Conservation (phyloP, 2,888 invertebrate genomes). For the Eupeodes latifasciatus region DNA sequence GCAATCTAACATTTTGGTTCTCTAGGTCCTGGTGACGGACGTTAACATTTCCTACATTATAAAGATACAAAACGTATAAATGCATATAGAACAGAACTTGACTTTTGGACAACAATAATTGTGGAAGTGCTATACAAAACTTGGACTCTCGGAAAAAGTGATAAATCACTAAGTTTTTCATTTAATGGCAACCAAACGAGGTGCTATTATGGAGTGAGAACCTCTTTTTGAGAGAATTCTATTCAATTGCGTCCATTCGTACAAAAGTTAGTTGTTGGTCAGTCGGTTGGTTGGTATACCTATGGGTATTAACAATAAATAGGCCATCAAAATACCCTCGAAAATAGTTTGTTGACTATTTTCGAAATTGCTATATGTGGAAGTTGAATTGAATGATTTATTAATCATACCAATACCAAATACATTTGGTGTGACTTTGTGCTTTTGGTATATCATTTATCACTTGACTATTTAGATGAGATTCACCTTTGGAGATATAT, state of each 20-base stretch:
- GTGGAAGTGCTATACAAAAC: neutral
- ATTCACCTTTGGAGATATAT: conserved; percentile 42
- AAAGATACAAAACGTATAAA: too few species aligned
- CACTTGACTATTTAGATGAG: conserved; percentile 27
- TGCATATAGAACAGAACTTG: neutral
- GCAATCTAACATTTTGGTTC: neutral
- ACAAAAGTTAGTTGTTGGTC: neutral
- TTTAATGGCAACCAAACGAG: neutral
- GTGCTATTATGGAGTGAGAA: neutral
- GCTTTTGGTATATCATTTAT: conserved; percentile 48
- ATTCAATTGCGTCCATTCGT: conserved; percentile 1
- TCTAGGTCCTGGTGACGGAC: conserved; percentile 6
- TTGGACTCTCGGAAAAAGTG: neutral
- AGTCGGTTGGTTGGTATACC: too few species aligned
- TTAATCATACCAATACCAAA: neutral
- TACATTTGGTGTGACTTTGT: conserved; percentile 6
- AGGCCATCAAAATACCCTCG: conserved; percentile 39
- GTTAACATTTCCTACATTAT: conserved; percentile 17
- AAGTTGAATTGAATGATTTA: conserved; percentile 55
- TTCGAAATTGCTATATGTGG: conserved; percentile 27
- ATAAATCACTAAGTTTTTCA: conserved; percentile 32
- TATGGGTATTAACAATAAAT: conserved; percentile 17
- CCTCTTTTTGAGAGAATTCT: neutral
- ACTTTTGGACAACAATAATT: neutral
- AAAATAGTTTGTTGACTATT: conserved; percentile 61